Evolutionary conservation across 2,888 invertebrate species (phyloP).

Genomic region (Scotopteryx bipunctaria): DNA sequence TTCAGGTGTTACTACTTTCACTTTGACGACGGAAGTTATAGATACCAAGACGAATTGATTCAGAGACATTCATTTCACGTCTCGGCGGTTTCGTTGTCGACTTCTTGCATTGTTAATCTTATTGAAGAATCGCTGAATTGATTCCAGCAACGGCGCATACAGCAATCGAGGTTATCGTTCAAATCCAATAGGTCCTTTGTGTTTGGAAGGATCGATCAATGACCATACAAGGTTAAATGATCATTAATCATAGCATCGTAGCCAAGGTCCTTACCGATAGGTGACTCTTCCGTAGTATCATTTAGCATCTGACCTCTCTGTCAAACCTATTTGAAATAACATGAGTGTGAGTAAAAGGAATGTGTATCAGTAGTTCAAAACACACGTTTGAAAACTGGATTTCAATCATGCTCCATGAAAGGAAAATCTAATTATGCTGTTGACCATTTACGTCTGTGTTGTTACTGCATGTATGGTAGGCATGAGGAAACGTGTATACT

Average conservation of each 20-base stretch:
- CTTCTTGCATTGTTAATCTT: slow-evolving; percentile 15
- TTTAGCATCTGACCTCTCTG: slow-evolving; percentile 40
- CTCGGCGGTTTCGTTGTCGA: slow-evolving; percentile 42
- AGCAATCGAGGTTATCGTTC: slow-evolving; percentile 13
- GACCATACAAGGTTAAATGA: slow-evolving; percentile 40
- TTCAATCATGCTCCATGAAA: slow-evolving; percentile 48
- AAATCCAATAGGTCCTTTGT: slow-evolving; percentile 17
- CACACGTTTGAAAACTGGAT: slow-evolving; percentile 47
- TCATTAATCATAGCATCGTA: slow-evolving; percentile 50
- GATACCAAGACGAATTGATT: slow-evolving; percentile 50
- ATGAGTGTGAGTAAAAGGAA: slow-evolving; percentile 39
- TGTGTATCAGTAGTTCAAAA: slow-evolving; percentile 42
- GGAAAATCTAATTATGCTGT: slow-evolving; percentile 55
- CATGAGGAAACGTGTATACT: slow-evolving; percentile 51
- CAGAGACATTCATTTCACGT: slow-evolving; percentile 51
- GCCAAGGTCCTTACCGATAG: slow-evolving; percentile 51
- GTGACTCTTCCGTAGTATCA: slow-evolving; percentile 52
- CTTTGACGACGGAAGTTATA: slow-evolving; percentile 43
- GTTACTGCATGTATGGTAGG: slow-evolving; percentile 40
- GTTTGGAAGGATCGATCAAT: slow-evolving; percentile 37
- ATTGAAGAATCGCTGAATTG: slow-evolving; percentile 5
- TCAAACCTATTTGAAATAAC: slow-evolving; percentile 30
- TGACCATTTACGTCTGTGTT: slow-evolving; percentile 46
- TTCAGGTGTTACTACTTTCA: slow-evolving; percentile 43
- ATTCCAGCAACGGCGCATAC: slow-evolving; percentile 13